These are phyloP conservation scores for Stegastes partitus DNA, from an alignment of 2,113 vertebrate species.

Conservation along the genomic window DNA sequence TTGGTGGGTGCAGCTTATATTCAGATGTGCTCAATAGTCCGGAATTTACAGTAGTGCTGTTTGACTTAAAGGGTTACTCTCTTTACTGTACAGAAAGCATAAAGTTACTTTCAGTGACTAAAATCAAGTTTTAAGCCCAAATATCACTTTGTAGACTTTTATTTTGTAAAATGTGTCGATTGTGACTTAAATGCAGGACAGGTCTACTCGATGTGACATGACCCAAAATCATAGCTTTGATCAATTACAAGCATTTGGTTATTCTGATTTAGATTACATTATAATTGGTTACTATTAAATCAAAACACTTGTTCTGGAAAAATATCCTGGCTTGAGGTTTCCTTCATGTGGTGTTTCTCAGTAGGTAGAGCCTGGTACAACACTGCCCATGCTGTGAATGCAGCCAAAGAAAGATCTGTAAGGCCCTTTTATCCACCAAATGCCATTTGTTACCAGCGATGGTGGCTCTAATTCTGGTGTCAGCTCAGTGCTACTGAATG, in stretches of 20 bases:
- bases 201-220: not conserved
- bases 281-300: not conserved
- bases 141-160: too few relatives aligned
- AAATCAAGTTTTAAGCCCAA: too few relatives aligned
- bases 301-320: not conserved
- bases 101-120: too few relatives aligned
- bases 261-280: not conserved
- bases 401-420: conserved; percentile 32
- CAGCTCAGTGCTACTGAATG: not conserved
- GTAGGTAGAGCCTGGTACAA: conserved; percentile 3
- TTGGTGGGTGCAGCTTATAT: too few relatives aligned
- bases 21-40: too few relatives aligned
- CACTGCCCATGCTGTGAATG: conserved; percentile 10
- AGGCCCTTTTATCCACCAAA: conserved; percentile 46
- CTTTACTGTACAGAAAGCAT: too few relatives aligned
- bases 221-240: not conserved
- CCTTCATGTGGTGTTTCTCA: conserved; percentile 17
- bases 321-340: conserved; percentile 1
- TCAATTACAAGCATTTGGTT: not conserved
- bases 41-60: too few relatives aligned
- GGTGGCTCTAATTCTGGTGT: conserved; percentile 23
- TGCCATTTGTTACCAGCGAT: conserved; percentile 12
- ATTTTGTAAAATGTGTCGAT: not conserved
- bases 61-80: too few relatives aligned
- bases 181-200: not conserved